Evolutionary conservation across 2,797 vertebrate species (phyloP).

Genomic region (Chrosomus eos): DNA sequence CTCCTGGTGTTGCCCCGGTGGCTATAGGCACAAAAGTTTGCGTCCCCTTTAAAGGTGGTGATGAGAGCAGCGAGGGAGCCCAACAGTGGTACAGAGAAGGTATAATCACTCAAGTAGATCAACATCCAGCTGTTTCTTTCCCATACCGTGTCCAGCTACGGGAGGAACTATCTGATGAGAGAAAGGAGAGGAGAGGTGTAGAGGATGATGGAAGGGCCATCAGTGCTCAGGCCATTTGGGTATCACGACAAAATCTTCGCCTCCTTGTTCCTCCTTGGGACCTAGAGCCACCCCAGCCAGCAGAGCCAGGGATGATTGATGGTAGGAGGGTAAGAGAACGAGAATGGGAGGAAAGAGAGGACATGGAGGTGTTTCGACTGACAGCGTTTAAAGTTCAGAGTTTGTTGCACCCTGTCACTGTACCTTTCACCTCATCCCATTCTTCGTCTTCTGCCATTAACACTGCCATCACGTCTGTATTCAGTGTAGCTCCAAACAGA

Average conservation of each 20-base stretch:
- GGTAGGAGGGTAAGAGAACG: constrained; percentile 63
- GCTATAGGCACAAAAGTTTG: constrained; percentile 83
- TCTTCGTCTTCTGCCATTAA: constrained; percentile 67
- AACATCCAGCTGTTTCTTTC: constrained; percentile 82
- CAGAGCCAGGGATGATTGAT: constrained; percentile 54
- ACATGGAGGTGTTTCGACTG: constrained; percentile 72
- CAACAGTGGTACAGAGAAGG: constrained; percentile 83
- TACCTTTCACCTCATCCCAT: constrained; percentile 66
- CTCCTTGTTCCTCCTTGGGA: constrained; percentile 87
- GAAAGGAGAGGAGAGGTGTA: constrained; percentile 59
- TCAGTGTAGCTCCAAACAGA: constrained; percentile 70
- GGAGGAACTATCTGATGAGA: constrained; percentile 58
- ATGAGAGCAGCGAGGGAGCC: constrained; percentile 66
- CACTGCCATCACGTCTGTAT: constrained; percentile 71
- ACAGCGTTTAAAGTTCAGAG: constrained; percentile 66
- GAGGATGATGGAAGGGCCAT: constrained; percentile 59
- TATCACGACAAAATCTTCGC: constrained; percentile 83
- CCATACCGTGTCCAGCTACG: constrained; percentile 83
- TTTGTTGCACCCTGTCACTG: constrained; percentile 68
- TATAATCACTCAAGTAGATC: constrained; percentile 83
- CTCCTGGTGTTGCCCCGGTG: constrained; percentile 79
- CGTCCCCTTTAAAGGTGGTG: constrained; percentile 77
- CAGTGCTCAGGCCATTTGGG: constrained; percentile 76
- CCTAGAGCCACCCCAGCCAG: constrained; percentile 70
- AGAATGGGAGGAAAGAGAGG: constrained; percentile 74